These are phyloP conservation scores for Hypolimnas misippus DNA, from an alignment of 2,888 invertebrate genomes.

Conservation along the genomic window DNA sequence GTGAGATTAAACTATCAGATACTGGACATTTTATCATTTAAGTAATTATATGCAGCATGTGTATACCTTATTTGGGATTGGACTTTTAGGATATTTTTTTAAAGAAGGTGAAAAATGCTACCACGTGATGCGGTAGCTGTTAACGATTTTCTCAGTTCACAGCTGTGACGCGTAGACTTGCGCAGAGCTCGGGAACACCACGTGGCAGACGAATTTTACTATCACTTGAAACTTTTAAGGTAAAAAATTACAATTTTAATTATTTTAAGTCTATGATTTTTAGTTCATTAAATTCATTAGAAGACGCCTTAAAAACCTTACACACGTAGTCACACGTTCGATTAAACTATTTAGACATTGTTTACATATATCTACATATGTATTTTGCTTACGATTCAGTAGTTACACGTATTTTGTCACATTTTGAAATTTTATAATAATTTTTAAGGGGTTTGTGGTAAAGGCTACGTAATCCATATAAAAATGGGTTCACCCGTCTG, in stretches of 20 bases:
- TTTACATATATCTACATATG: no score
- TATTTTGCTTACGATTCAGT: background rate
- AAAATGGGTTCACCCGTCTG: conserved; percentile 34
- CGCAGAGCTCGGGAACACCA: conserved; percentile 63
- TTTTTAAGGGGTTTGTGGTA: background rate
- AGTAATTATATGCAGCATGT: background rate
- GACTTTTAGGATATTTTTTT: background rate
- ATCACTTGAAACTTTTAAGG: conserved; percentile 21
- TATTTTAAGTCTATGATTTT: no score
- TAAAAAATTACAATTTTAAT: no score
- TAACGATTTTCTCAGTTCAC: conserved; percentile 80
- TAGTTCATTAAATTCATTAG: background rate
- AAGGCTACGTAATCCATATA: conserved; percentile 8
- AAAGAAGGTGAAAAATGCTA: conserved; percentile 31
- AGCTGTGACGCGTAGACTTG: conserved; percentile 75
- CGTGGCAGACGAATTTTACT: conserved; percentile 56
- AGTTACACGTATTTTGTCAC: no score
- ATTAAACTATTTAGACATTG: background rate
- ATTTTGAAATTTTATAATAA: background rate
- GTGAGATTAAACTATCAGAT: conserved; percentile 1
- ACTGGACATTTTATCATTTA: background rate
- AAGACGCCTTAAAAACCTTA: background rate
- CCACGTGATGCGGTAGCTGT: conserved; percentile 56
- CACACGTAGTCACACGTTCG: background rate
- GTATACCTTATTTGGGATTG: background rate